Conservation (phyloP, 2,113 vertebrate species). For the Myiozetetes cayanensis region DNA sequence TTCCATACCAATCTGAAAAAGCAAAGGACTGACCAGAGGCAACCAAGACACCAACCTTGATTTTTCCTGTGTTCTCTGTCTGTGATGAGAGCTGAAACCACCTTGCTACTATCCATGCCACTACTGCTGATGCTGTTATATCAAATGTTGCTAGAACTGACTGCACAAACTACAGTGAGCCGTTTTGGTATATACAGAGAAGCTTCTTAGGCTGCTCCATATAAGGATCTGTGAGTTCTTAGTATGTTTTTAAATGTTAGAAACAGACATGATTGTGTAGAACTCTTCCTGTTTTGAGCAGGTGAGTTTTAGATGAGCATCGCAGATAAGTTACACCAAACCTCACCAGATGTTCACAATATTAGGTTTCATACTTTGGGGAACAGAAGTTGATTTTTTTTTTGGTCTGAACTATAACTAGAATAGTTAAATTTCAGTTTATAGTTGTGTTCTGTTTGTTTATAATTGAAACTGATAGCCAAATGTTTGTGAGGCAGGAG, state of each 20-base stretch:
- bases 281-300: not conserved
- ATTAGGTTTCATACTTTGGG: not conserved
- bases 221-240: not conserved
- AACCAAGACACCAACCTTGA: not conserved
- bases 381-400: not conserved
- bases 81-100: not conserved
- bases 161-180: not conserved
- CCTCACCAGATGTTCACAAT: not conserved
- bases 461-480: not conserved
- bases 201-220: not conserved
- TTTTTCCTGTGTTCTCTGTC: not conserved
- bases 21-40: not conserved
- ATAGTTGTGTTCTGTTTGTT: not conserved
- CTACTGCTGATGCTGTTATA: not conserved
- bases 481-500: not conserved
- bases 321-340: not conserved
- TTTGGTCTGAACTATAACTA: not conserved
- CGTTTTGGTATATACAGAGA: fast-evolving
- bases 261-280: not conserved
- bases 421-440: not conserved
- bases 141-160: not conserved
- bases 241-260: not conserved
- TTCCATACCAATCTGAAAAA: not conserved
- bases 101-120: not conserved
- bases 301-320: not conserved